phyloP scores from a whole-genome alignment of 2,888 invertebrate genomes.

The Arrhopalites spinosus region DNA sequence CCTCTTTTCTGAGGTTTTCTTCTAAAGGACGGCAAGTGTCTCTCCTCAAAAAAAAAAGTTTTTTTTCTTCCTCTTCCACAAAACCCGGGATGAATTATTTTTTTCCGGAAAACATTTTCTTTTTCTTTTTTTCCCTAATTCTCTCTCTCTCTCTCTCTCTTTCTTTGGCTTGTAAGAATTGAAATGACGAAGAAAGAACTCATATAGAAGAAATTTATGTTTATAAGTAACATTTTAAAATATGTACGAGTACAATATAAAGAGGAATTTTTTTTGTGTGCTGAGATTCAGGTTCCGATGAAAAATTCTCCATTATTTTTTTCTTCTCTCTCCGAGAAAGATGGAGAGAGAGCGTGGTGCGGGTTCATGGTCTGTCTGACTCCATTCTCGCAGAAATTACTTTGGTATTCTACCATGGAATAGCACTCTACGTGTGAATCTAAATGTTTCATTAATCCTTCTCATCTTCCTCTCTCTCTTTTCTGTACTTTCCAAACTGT shows the following conservation, averaged over 20 bases:
- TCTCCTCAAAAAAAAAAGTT: too few species aligned
- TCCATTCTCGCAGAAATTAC: slow-evolving; percentile 6
- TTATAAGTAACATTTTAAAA: too few species aligned
- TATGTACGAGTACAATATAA: too few species aligned
- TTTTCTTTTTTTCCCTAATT: too few species aligned
- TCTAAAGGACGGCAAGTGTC: not conserved
- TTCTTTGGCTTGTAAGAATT: not conserved
- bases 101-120: too few species aligned
- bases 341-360: not conserved
- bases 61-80: too few species aligned
- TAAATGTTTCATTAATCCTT: slow-evolving; percentile 22
- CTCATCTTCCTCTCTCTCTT: not conserved
- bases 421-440: slow-evolving; percentile 16
- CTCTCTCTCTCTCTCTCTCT: not conserved
- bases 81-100: too few species aligned
- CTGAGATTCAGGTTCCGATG: not conserved
- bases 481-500: not conserved
- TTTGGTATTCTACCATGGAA: not conserved
- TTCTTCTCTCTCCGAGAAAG: not conserved
- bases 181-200: not conserved
- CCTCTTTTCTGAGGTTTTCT: slow-evolving; percentile 20
- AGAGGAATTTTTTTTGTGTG: too few species aligned
- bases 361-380: slow-evolving; percentile 14
- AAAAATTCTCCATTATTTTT: too few species aligned
- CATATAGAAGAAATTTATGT: too few species aligned